These are phyloP conservation scores for Eucidaris tribuloides DNA, from an alignment of 35 echinoderm and acorn worm genomes.

Conservation along the genomic window DNA sequence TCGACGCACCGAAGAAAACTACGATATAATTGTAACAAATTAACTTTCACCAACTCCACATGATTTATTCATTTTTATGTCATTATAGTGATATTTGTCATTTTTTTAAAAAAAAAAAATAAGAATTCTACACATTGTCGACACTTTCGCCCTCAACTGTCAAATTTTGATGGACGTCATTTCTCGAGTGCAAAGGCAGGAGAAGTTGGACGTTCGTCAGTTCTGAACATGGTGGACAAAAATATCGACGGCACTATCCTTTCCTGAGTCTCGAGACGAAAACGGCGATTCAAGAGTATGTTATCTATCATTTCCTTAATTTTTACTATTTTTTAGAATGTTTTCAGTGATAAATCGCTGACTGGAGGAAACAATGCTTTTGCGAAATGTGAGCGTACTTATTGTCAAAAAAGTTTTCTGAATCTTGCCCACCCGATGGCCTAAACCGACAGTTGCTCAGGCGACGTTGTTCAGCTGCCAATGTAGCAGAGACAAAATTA, in stretches of 20 bases:
- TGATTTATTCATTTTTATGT: neutral
- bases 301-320: no score
- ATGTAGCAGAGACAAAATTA: no score
- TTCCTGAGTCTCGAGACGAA: neutral
- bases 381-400: no score
- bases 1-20: neutral
- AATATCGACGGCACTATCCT: slow-evolving; percentile 20
- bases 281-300: slow-evolving; percentile 16
- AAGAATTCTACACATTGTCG: slow-evolving; percentile 37
- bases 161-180: neutral
- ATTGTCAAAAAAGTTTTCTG: no score
- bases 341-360: neutral
- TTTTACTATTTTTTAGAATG: neutral
- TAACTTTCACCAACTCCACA: neutral
- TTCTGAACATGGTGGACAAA: neutral
- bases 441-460: no score
- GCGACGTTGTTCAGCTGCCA: no score
- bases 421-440: no score
- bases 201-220: slow-evolving; percentile 20
- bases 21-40: neutral
- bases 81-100: neutral
- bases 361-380: no score
- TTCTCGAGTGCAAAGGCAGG: neutral
- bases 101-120: neutral
- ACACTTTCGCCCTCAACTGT: slow-evolving; percentile 27